A percentile compares a stretch with the other conserved stretches of the same genome.
These are phyloP conservation scores for Arenaria interpres DNA, from an alignment of 2,113 vertebrate genomes.

Conservation along the genomic window DNA sequence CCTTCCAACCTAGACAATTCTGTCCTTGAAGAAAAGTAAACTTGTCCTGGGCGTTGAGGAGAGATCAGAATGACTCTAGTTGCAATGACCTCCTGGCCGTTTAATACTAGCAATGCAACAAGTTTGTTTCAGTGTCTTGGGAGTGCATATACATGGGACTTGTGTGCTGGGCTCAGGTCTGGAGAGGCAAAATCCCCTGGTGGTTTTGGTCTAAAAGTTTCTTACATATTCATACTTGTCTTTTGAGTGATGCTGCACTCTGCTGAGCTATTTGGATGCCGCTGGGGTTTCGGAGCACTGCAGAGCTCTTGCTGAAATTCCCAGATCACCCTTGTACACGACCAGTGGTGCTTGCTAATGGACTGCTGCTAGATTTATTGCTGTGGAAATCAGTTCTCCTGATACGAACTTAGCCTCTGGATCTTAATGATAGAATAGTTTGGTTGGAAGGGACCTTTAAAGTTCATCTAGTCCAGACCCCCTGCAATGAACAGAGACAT, in stretches of 20 bases:
- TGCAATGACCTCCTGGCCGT: background rate
- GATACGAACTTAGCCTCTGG: background rate
- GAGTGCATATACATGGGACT: background rate
- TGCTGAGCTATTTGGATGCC: background rate
- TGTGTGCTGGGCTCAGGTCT: background rate
- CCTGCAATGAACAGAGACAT: background rate
- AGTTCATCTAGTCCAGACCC: background rate
- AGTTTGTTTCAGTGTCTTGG: background rate
- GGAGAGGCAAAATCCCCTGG: background rate
- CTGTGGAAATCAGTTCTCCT: background rate
- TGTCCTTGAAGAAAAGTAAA: background rate
- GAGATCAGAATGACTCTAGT: background rate
- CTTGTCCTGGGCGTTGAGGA: rapidly evolving
- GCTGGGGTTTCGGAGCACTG: background rate
- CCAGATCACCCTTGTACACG: background rate
- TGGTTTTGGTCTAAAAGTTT: background rate
- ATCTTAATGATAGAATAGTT: background rate
- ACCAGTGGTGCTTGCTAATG: background rate
- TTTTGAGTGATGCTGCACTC: background rate
- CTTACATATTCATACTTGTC: background rate
- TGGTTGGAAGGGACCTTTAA: background rate
- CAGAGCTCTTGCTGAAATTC: background rate
- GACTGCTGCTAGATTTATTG: background rate
- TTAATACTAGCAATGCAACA: background rate
- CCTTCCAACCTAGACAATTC: too few species aligned